Evolutionary conservation across 1,140 invertebrate species (phyloP).

Genomic region (Drosophila melanica): DNA sequence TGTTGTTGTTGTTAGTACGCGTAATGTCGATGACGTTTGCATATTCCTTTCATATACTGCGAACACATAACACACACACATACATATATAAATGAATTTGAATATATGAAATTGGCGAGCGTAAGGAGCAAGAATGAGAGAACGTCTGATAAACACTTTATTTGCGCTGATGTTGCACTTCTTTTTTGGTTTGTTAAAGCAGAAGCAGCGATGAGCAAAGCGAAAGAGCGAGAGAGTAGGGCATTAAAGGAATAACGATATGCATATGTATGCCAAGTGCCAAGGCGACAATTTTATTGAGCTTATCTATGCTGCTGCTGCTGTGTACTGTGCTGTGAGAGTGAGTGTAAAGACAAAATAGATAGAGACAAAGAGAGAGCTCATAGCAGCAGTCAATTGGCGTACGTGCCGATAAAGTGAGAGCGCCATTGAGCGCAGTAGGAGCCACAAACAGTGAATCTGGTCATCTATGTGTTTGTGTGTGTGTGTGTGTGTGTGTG

Average conservation of each 20-base stretch:
- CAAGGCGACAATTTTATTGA: conserved; percentile 79
- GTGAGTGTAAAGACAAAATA: background rate
- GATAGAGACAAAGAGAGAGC: conserved; percentile 2
- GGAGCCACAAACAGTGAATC: background rate
- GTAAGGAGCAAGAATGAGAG: conserved; percentile 1
- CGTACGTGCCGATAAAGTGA: conserved; percentile 38
- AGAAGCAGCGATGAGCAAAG: background rate
- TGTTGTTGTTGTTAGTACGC: conserved; percentile 31
- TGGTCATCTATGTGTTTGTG: conserved; percentile 4
- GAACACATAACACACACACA: conserved; percentile 7
- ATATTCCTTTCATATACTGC: conserved; percentile 56
- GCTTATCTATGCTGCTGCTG: conserved; percentile 64
- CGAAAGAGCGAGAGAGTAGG: conserved; percentile 4
- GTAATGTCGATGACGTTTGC: conserved; percentile 67
- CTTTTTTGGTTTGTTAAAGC: conserved; percentile 49
- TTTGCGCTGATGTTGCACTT: conserved; percentile 74
- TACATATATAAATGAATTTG: conserved; percentile 70
- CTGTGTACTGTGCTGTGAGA: conserved; percentile 6
- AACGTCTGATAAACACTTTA: conserved; percentile 65
- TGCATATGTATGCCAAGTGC: conserved; percentile 77
- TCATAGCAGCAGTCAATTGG: conserved; percentile 48
- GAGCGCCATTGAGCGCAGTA: conserved; percentile 16
- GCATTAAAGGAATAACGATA: conserved; percentile 30
- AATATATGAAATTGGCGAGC: conserved; percentile 50
- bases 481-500: conserved; percentile 4